Base-by-base conservation (phyloP, 2,797 vertebrate genomes). In the Poeciliopsis paucimaculata region DNA sequence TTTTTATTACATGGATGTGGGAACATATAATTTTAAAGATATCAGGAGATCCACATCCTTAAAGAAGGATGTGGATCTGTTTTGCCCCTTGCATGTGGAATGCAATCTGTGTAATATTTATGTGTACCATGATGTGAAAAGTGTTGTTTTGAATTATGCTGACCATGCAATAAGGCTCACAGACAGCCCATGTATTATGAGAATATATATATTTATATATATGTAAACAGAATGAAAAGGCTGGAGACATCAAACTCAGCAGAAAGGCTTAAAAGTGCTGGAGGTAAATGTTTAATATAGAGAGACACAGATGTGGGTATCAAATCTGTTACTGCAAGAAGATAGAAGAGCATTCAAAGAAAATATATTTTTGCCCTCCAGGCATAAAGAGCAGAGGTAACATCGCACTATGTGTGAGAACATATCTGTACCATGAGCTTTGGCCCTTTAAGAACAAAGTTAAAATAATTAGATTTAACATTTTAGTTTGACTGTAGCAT, bases 141-240 rank as follows among this genome's bases (percentile, higher is more conserved):
- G 74, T 53, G 31, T 80, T 51, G 83, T 4, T 76, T 18, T 7
- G 16, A 80, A 79, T 80, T 7, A 15, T 66, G 79, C 81, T 86
- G 86, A 89, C 77, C 16, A 45, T 51, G 78, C 79, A 72, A 28
- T 9, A 34, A 73, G 60, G 55, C 11, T 62, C 34, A 45, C 64
- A 70, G 28, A 66, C 51, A 0, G 62, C 75, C 51, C 2, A 71
- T 73, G 62, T 57, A 79, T 85, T 64, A 78, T 31, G 78, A 73
- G 53, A 66, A 71, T 23, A 41, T 8, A 41, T 8, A 41, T 8
- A 41, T 41, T 8, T 28, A 57, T 57, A n/a, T 28, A 60, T n/a
- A 60, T 31, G 11, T 10, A 31, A 31, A 71, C 11, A 15, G 41
- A 70, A 70, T 15, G 23, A 70, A 70, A 70, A 45, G 68, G 43